Base-by-base conservation (phyloP, 2,113 vertebrate species). In the Conger conger region DNA sequence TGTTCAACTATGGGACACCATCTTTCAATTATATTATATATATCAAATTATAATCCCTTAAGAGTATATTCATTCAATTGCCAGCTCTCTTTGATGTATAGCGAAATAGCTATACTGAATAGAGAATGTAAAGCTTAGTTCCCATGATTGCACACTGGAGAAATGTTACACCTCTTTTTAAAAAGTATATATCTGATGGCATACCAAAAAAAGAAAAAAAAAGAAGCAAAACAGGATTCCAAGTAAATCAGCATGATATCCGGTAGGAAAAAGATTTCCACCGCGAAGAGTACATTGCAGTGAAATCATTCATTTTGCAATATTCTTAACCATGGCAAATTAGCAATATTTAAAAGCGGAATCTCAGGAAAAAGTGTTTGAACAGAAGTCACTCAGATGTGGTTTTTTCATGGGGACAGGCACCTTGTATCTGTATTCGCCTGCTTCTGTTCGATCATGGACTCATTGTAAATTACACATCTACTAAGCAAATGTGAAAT, bases 361-460 rank as follows among this genome's bases (percentile, higher is more conserved):
- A 87, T 86, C 33, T 85, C 91, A 88, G 88, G 85, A 93, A 92
- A 93, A 89, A 85, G 85, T 87, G 90, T 93, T 92, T 92, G 88
- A 90, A 91, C 91, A 17, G 77, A 80, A 40, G 91, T 84, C 87
- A 88, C 84, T 91, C 84, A 88, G 90, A 91, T 91, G 87, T 83
- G 63, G 85, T 86, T 42, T 87, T 80, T 88, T 89, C 88, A 76
- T 79, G 90, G 90, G 87, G 91, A 86, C 83, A n/a, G 79, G 9
- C 50, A 40, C 36, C 54, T 27, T 90, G 87, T 90, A 54, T 63
- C 79, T 89, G 82, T 3, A 73, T 50, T 13, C 83, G 30, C 83
- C 83, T 90, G 90, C 91, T 88, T 87, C 33, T n/a, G 93, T 92
- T 92, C 91, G 91, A 92, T 94, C 92, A 92, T 45, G 38, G 84